A percentile compares a stretch with the other conserved stretches of the same genome.
Conservation (phyloP, 2,888 invertebrate genomes). For the Platypus cylindrus region DNA sequence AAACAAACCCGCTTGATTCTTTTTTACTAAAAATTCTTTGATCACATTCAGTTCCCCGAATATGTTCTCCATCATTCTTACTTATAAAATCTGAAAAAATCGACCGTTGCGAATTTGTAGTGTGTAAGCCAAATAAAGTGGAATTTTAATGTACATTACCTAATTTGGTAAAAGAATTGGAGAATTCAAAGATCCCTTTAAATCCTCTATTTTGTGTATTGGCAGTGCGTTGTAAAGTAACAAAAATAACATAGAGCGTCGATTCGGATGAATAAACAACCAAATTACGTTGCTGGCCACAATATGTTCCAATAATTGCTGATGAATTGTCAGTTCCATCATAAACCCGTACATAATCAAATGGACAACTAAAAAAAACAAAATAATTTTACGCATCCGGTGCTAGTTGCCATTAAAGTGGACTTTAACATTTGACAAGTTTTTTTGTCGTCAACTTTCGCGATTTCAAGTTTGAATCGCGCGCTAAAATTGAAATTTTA, state of each 20-base stretch:
- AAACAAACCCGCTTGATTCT: slow-evolving; percentile 83
- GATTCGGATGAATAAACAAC: slow-evolving; percentile 91
- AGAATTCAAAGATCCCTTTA: slow-evolving; percentile 97
- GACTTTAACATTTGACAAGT: too few relatives aligned
- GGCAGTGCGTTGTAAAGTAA: slow-evolving; percentile 79
- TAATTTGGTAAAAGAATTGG: slow-evolving; percentile 95
- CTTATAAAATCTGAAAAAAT: slow-evolving; percentile 69
- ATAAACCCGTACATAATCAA: slow-evolving; percentile 94
- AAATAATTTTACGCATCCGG: too few relatives aligned
- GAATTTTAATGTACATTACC: too few relatives aligned
- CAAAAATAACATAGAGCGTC: slow-evolving; percentile 81
- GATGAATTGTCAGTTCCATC: slow-evolving; percentile 85
- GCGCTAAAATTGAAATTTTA: too few relatives aligned
- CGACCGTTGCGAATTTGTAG: neutral
- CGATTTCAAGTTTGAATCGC: too few relatives aligned
- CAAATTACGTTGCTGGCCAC: slow-evolving; percentile 92
- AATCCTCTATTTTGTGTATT: slow-evolving; percentile 96
- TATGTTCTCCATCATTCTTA: slow-evolving; percentile 87
- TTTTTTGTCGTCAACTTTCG: too few relatives aligned
- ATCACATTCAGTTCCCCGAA: slow-evolving; percentile 96
- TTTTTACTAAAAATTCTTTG: slow-evolving; percentile 91
- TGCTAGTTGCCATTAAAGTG: too few relatives aligned
- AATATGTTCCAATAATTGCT: slow-evolving; percentile 90
- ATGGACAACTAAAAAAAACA: slow-evolving; percentile 73
- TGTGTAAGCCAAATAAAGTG: neutral